Evolutionary conservation across 2,113 vertebrate species (phyloP).

Genomic region (Gymnogyps californianus): DNA sequence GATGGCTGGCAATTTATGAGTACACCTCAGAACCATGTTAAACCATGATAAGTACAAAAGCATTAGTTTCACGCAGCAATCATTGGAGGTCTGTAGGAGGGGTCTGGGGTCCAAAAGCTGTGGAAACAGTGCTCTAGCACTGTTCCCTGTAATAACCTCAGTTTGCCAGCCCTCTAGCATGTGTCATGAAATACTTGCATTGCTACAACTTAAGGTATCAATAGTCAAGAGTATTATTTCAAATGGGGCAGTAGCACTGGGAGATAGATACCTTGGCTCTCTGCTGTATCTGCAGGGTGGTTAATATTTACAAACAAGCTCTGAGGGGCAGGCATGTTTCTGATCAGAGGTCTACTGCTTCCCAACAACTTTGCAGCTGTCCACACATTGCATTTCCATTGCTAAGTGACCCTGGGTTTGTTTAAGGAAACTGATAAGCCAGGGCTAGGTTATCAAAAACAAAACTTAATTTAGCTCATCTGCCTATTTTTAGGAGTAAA

Average conservation of each 20-base stretch:
- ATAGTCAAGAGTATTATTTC: not conserved
- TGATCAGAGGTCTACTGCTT: not conserved
- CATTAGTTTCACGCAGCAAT: not conserved
- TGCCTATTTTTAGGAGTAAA: not conserved
- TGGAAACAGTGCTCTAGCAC: not conserved
- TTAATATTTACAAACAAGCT: not conserved
- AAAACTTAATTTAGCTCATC: not conserved
- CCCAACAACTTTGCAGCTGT: not conserved
- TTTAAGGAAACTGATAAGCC: not conserved
- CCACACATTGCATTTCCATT: not conserved
- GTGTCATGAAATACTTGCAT: not conserved
- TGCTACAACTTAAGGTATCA: not conserved
- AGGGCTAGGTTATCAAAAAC: not conserved
- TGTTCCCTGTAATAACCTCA: not conserved
- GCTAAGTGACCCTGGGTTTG: not conserved
- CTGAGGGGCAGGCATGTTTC: not conserved
- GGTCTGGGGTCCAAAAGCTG: not conserved
- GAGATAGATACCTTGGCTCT: not conserved
- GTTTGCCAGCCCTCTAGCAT: not conserved
- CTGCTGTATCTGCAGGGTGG: not conserved
- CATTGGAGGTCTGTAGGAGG: not conserved
- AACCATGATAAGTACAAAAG: fast-evolving
- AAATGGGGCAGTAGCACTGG: not conserved
- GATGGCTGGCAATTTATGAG: not conserved
- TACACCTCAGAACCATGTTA: not conserved